Evolutionary conservation across 1,140 invertebrate species (phyloP), one percentile per base, ranked within the genome.

Genomic region (Cephus cinctus): DNA sequence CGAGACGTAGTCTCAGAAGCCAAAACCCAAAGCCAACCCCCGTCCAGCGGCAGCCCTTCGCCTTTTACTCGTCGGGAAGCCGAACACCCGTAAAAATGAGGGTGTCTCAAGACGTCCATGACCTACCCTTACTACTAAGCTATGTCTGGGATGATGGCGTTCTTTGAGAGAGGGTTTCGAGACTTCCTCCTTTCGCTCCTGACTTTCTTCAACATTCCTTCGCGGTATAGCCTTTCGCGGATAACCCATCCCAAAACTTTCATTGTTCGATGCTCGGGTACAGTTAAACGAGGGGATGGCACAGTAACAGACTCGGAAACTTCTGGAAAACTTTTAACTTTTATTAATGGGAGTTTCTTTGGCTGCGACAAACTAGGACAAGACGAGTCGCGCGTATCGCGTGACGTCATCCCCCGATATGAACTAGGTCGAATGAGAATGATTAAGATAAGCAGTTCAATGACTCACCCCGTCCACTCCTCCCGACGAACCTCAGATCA

Each of bases 401-500:
- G n/a, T n/a, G n/a, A n/a, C n/a, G n/a, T n/a, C n/a, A n/a, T n/a
- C n/a, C n/a, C n/a, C n/a, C n/a, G n/a, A n/a, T n/a, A n/a, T n/a
- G n/a, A n/a, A n/a, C n/a, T n/a, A n/a, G n/a, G n/a, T n/a, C n/a
- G n/a, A n/a, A n/a, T n/a, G n/a, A n/a, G n/a, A n/a, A n/a, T n/a
- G n/a, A n/a, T n/a, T n/a, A n/a, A n/a, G n/a, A n/a, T n/a, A n/a
- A n/a, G n/a, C n/a, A n/a, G n/a, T n/a, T n/a, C n/a, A 11, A 21
- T 57, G 42, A 79, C 88, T 92, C 75, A 96, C 96, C 96, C 87
- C 96, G 84, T 59, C 96, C 96, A 67, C 93, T 96, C 63, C 95
- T 82, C 40, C 96, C 96, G 57, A 98, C 93, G 79, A 98, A 98
- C 73, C 96, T 83, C 46, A 98, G 79, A 80, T 98, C 96, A 72